Evolutionary conservation across 37 sponge, comb jelly and placozoan genomes (phyloP), one percentile per base, ranked within the genome.

Genomic region (Lycopodina hypogea): DNA sequence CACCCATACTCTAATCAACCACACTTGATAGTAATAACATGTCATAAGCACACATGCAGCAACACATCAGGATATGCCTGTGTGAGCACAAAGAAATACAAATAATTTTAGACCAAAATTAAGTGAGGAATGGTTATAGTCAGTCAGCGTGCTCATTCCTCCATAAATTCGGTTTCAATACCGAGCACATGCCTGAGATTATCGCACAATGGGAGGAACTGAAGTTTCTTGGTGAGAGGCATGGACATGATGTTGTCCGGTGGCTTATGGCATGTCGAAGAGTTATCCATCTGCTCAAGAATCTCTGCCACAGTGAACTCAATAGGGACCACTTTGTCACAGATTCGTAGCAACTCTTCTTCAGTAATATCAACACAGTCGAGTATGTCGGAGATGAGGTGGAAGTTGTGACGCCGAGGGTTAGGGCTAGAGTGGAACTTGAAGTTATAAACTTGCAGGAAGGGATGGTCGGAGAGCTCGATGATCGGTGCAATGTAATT

Each of bases 361-460:
- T 79, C 77, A 22, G 38, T 78, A 40, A 92, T 21, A 0, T 33
- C 34, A 1, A 75, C 29, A 2, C 22, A 24, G 21, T 71, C 30
- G 12, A 84, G 55, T 4, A 92, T 4, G 32, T 92, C 88, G 4
- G 78, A 45, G 34, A 92, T 53, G 7, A 88, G 59, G 63, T 92
- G 76, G 57, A 92, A 92, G 53, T 92, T 92, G 56, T 92, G 93
- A 29, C 75, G 35, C 45, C 79, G 34, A 18, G 87, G 82, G 61
- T 80, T 87, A 1, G 51, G 26, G 0, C 87, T 76, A 15, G 71
- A 19, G 22, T 71, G 53, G 4, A 92, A 36, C 29, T 69, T 42
- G 18, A 92, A 42, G 85, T 81, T 92, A 56, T 88, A 92, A 19
- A 80, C 70, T 0, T 76, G 58, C 7, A 84, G 85, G 15, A 87